Base-by-base conservation (phyloP, 2,113 vertebrate genomes). In the Eonycteris spelaea region DNA sequence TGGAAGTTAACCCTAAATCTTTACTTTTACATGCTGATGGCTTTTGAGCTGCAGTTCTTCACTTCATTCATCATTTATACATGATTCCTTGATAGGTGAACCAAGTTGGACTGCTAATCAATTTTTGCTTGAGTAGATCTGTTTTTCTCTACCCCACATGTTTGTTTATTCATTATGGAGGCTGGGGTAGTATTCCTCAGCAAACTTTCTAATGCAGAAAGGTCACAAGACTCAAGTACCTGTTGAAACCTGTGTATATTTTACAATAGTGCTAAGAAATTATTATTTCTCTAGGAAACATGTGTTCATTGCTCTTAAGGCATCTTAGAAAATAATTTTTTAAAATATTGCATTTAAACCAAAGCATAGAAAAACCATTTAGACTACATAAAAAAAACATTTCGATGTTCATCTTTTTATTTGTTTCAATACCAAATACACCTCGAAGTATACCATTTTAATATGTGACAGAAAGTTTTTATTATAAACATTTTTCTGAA, bases 41-140 rank as follows among this genome's bases (percentile, higher is more conserved):
- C 53, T 74, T 97, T 96, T 97, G 97, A 95, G 95, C 95, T 86
- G 87, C 71, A 93, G 83, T 80, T 68, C 9, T 79, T 91, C 40
- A 68, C 74, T 90, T 75, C 74, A 96, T 70, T 94, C 82, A 95
- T 97, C 95, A 82, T 95, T 95, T 93, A 95, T 87, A 95, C 92
- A 95, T 96, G 96, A 95, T 78, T 95, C 84, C 90, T 88, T 92
- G 90, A 88, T 73, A 86, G 84, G 91, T 55, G 79, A 95, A 75
- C 97, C 65, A 68, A 43, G 45, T 59, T 59, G 45, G 79, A 86
- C 96, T 96, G 89, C 83, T 95, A 95, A 94, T 97, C 92, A 87
- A 88, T 94, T 92, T 88, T 97, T 85, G 45, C 59, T 95, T 80
- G 74, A 86, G 59, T 74, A 22, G 30, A 86, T 67, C 67, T 90